These are phyloP conservation scores for Tetrax tetrax DNA, from an alignment of 2,113 vertebrate genomes.

Conservation along the genomic window DNA sequence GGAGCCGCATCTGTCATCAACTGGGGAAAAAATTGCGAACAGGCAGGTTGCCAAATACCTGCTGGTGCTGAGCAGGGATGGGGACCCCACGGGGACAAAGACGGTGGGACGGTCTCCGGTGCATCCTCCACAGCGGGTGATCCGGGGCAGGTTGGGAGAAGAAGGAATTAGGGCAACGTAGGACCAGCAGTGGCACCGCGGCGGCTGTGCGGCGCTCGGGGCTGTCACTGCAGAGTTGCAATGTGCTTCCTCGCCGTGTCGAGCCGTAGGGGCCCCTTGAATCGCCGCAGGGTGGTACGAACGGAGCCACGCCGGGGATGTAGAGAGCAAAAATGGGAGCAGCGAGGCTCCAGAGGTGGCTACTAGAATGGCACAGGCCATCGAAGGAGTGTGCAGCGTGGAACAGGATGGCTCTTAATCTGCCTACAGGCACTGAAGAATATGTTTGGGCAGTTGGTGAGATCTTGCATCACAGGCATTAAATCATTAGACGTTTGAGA, in stretches of 20 bases:
- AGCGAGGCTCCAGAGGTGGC: background rate
- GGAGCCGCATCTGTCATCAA: background rate
- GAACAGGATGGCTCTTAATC: background rate
- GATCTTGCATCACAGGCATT: background rate
- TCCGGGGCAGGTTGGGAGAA: background rate
- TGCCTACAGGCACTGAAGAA: background rate
- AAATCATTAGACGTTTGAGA: background rate
- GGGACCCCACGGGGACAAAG: background rate
- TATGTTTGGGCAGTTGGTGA: background rate
- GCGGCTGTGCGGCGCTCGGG: accelerated
- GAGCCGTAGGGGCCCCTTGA: accelerated
- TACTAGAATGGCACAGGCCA: background rate
- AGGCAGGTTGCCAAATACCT: background rate
- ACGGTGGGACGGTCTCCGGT: background rate
- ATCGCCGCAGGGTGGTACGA: background rate
- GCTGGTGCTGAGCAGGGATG: accelerated
- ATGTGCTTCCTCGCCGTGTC: background rate
- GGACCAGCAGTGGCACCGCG: background rate
- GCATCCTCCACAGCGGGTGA: background rate
- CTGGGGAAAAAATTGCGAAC: background rate
- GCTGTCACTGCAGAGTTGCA: background rate
- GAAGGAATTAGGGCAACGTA: background rate
- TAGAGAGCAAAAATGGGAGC: background rate
- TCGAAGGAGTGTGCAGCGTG: background rate
- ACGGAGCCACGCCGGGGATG: background rate